Conservation (phyloP, 2,888 invertebrate species). For the Agrilus biguttatus region DNA sequence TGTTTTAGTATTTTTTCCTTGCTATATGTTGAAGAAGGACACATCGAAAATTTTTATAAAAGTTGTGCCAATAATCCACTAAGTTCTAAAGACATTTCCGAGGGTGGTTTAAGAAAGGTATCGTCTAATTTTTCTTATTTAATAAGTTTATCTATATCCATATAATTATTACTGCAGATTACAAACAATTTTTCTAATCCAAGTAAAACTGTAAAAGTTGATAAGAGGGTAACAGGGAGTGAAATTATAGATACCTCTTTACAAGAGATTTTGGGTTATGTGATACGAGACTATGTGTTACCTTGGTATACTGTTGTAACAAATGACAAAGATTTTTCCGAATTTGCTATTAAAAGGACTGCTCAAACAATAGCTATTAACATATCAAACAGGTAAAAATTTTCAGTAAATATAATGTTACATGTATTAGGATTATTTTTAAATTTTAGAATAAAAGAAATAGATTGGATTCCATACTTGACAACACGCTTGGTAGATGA, state of each 20-base stretch:
- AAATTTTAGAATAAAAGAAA: conserved; percentile 50
- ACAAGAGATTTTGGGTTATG: conserved; percentile 68
- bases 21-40: conserved; percentile 28
- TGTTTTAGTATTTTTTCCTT: conserved; percentile 25
- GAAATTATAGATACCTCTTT: conserved; percentile 74
- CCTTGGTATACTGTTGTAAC: conserved; percentile 56
- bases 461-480: conserved; percentile 81
- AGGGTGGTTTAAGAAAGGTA: conserved; percentile 27
- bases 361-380: conserved; percentile 57
- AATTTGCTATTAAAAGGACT: conserved; percentile 47
- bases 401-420: neutral
- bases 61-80: conserved; percentile 28
- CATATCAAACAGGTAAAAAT: conserved; percentile 49
- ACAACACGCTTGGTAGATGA: conserved; percentile 82
- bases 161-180: conserved; percentile 12
- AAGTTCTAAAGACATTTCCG: conserved; percentile 22
- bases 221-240: conserved; percentile 64
- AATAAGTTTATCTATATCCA: neutral
- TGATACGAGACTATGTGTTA: conserved; percentile 69
- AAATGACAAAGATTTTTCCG: conserved; percentile 59
- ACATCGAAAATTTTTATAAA: conserved; percentile 25
- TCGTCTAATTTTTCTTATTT: neutral
- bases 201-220: conserved; percentile 29
- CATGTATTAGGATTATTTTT: neutral
- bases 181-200: conserved; percentile 22